phyloP scores from a whole-genome alignment of 2,113 vertebrate species.

The Halcyon senegalensis region DNA sequence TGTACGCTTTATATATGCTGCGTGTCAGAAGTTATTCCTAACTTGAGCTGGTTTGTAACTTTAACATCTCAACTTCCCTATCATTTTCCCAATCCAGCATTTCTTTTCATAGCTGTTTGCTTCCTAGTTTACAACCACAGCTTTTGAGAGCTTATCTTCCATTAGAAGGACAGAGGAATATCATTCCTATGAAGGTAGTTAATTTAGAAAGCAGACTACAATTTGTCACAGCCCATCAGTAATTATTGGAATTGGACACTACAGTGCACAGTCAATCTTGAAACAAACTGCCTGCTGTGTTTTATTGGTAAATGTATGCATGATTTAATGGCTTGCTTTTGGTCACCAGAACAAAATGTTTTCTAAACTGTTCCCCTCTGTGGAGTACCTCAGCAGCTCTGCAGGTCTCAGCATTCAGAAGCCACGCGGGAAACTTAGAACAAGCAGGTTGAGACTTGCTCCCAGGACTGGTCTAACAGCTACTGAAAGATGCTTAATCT shows the following conservation, averaged over 20 bases:
- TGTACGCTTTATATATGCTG: neutral
- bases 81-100: neutral
- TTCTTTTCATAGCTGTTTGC: neutral
- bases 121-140: neutral
- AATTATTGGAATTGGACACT: neutral
- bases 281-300: neutral
- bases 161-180: neutral
- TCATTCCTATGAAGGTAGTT: neutral
- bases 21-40: neutral
- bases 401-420: neutral
- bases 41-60: neutral
- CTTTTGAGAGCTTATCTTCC: neutral
- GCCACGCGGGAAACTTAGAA: neutral
- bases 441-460: conserved; percentile 1
- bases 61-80: neutral
- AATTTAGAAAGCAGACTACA: neutral
- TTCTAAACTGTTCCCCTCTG: neutral
- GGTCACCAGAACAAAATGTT: neutral
- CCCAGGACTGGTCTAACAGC: conserved; percentile 20
- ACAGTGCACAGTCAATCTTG: neutral
- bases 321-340: neutral
- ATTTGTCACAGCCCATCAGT: neutral
- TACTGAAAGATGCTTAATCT: neutral
- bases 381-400: neutral
- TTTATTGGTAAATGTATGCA: neutral